Evolutionary conservation across 2,797 vertebrate genomes (phyloP).

Genomic region (Sebastes itinus): DNA sequence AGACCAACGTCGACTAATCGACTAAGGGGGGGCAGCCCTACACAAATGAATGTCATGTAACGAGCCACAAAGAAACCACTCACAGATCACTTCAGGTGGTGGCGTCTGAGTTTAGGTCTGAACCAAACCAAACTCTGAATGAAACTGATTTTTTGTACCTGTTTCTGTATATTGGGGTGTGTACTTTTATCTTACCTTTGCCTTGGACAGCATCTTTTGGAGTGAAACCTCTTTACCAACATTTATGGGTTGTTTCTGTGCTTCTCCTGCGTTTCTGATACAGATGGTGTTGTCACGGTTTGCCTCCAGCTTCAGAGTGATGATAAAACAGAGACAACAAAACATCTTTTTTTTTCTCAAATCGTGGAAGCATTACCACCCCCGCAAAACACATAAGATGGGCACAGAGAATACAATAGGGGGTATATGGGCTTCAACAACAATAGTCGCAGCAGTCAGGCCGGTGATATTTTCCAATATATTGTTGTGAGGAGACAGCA

Average conservation of each 20-base stretch:
- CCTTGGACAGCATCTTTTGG: background rate
- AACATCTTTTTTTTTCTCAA: slow-evolving; percentile 9
- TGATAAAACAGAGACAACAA: slow-evolving; percentile 45
- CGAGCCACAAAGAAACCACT: background rate
- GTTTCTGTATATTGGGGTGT: background rate
- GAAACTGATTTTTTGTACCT: background rate
- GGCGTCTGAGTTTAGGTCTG: background rate
- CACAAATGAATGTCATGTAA: background rate
- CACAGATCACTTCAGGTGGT: background rate
- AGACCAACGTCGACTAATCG: background rate
- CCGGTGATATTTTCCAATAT: background rate
- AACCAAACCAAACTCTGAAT: background rate
- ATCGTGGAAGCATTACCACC: slow-evolving; percentile 35
- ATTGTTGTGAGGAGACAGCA: background rate
- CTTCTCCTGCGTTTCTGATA: slow-evolving; percentile 2
- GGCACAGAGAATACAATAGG: slow-evolving; percentile 28
- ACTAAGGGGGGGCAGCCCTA: no score
- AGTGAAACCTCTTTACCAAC: slow-evolving; percentile 1
- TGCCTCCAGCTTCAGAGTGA: slow-evolving; percentile 40
- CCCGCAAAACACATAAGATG: slow-evolving; percentile 24
- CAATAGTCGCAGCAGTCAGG: slow-evolving; percentile 9
- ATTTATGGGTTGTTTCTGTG: background rate
- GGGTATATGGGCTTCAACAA: slow-evolving; percentile 7
- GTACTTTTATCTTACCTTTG: slow-evolving; percentile 6
- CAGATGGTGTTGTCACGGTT: slow-evolving; percentile 42